These are phyloP conservation scores for Neotragus pygmaeus DNA, from an alignment of 2,113 vertebrate genomes.

Conservation along the genomic window DNA sequence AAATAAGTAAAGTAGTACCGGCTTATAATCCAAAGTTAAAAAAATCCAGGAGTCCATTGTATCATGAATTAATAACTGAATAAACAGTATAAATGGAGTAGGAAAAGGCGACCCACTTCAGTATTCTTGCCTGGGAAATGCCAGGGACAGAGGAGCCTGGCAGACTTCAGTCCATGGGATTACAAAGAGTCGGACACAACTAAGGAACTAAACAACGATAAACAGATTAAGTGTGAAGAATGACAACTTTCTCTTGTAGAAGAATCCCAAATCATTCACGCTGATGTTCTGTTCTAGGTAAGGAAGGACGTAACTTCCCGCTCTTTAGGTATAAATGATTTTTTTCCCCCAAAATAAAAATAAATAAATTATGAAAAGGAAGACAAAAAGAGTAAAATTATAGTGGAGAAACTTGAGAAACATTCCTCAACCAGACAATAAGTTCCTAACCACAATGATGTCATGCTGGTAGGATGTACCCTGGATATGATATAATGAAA, in stretches of 20 bases:
- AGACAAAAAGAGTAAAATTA: neutral
- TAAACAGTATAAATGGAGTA: neutral
- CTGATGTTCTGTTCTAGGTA: neutral
- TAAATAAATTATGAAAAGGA: neutral
- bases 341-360: neutral
- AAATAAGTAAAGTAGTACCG: neutral
- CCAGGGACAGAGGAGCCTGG: neutral
- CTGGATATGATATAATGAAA: neutral
- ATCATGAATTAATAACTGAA: neutral
- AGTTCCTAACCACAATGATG: neutral
- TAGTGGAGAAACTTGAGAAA: neutral
- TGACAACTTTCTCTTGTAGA: neutral
- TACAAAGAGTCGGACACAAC: neutral
- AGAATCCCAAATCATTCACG: neutral
- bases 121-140: neutral
- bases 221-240: neutral
- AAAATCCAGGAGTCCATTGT: neutral
- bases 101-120: neutral
- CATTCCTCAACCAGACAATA: neutral
- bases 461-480: neutral
- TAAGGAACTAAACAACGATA: neutral
- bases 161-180: neutral
- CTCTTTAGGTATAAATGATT: neutral
- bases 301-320: neutral
- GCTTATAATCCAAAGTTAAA: neutral